A percentile compares a stretch with the other conserved stretches of the same genome.
Conservation (phyloP, 2,797 vertebrate species). For the Falco rusticolus region DNA sequence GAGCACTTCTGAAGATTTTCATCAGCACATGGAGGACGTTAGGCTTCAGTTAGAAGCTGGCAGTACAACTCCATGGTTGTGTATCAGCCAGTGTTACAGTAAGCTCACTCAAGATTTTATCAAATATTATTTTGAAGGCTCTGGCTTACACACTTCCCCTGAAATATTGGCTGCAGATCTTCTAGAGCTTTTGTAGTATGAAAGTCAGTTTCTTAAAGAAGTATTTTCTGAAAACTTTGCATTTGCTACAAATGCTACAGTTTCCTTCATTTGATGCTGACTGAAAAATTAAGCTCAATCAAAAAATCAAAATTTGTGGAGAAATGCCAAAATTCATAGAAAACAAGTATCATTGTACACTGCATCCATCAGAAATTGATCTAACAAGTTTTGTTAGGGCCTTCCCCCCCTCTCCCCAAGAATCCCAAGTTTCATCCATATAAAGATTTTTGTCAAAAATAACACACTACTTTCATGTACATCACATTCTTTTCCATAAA, state of each 20-base stretch:
- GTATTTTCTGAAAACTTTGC: neutral
- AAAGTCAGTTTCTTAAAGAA: neutral
- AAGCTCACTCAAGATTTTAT: constrained; percentile 5
- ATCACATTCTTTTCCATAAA: neutral
- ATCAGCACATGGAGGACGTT: neutral
- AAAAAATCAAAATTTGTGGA: neutral
- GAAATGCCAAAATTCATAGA: neutral
- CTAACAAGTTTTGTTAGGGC: neutral
- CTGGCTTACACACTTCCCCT: neutral
- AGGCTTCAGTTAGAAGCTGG: neutral
- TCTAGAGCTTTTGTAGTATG: neutral
- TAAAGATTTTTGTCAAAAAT: neutral
- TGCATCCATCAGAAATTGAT: neutral
- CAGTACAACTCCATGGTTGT: neutral
- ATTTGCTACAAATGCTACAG: neutral
- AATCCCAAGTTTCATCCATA: neutral
- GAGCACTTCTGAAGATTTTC: neutral
- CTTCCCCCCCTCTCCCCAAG: neutral
- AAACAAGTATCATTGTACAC: neutral
- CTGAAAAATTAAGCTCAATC: neutral
- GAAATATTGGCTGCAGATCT: neutral
- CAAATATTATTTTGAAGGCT: neutral
- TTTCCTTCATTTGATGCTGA: neutral
- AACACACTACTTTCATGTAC: neutral
- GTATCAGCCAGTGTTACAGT: neutral